Evolutionary conservation across 2,797 vertebrate species (phyloP), one percentile per base, ranked within the genome.

Genomic region (Etheostoma nigrum): DNA sequence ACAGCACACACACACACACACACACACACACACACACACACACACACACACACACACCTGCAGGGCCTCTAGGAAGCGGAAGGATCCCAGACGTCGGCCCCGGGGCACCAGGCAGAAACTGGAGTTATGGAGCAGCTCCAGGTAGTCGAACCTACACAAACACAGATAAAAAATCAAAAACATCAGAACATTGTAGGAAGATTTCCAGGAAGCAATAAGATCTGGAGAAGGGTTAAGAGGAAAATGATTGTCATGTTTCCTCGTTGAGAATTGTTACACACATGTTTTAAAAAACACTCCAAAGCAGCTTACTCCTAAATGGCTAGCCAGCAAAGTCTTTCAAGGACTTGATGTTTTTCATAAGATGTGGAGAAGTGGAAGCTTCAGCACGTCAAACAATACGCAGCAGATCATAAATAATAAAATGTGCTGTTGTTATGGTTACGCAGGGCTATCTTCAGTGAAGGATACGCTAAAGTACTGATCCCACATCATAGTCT

Each of bases 41-140:
- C 49, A 55, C 47, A 67, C 18, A 62, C 30, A 44, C 12, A 58
- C 55, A 84, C 89, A 18, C 67, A 96, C 95, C 95, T 96, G 95
- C 72, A 96, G 88, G 63, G 95, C 95, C 83, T 96, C 95, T 21
- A 96, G 91, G 83, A 96, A 96, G 45, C 95, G 94, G 51, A 96
- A 96, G 21, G 95, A 96, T 40, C 95, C 95, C 21, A 96, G 94
- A 5, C 95, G 92, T 47, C 95, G 91, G 2, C 95, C 95, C 1
- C 95, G 91, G 16, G 95, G 95, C 53, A 96, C 95, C 78, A 96
- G 88, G 70, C 95, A 96, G 93, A 96, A 96, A 16, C 88, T 95
- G 79, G 95, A 95, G 87, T 96, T 96, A 63, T 95, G 94, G 21
- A 96, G 94, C 72, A 96, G 91, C 91, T 95, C 94, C 86, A 94